Evolutionary conservation across 2,888 invertebrate species (phyloP).

Genomic region (Nomada goodeniana): DNA sequence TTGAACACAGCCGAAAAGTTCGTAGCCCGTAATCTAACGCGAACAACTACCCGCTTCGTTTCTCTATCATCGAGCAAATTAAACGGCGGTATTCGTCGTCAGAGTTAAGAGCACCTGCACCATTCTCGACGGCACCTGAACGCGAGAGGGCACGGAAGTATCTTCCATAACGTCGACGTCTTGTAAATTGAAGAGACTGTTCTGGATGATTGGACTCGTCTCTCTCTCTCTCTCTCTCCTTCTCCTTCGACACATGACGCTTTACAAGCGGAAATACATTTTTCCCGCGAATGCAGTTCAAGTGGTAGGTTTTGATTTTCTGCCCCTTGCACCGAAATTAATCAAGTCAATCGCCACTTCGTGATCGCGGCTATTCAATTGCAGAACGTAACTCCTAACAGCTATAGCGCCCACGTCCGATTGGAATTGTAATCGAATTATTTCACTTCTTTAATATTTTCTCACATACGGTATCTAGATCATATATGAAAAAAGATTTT

Average conservation of each 20-base stretch:
- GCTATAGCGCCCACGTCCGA: no score
- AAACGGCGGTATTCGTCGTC: slow-evolving; percentile 45
- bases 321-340: neutral
- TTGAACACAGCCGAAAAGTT: slow-evolving; percentile 12
- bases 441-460: neutral
- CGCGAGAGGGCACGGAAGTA: slow-evolving; percentile 21
- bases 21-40: slow-evolving; percentile 19
- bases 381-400: neutral
- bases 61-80: slow-evolving; percentile 45
- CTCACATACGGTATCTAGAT: no score
- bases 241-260: neutral
- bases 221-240: neutral
- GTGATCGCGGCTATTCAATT: neutral
- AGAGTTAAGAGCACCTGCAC: slow-evolving; percentile 19
- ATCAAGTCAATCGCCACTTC: slow-evolving; percentile 1
- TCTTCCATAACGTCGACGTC: slow-evolving; percentile 35
- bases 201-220: slow-evolving; percentile 28
- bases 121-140: slow-evolving; percentile 18
- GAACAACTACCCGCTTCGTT: slow-evolving; percentile 14
- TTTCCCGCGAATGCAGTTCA: slow-evolving; percentile 6
- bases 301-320: neutral
- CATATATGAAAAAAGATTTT: no score
- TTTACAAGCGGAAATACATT: slow-evolving; percentile 5
- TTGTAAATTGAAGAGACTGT: slow-evolving; percentile 49
- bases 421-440: neutral